These are phyloP conservation scores for Linnaemya tessellans DNA, from an alignment of 2,888 invertebrate species.

Conservation along the genomic window DNA sequence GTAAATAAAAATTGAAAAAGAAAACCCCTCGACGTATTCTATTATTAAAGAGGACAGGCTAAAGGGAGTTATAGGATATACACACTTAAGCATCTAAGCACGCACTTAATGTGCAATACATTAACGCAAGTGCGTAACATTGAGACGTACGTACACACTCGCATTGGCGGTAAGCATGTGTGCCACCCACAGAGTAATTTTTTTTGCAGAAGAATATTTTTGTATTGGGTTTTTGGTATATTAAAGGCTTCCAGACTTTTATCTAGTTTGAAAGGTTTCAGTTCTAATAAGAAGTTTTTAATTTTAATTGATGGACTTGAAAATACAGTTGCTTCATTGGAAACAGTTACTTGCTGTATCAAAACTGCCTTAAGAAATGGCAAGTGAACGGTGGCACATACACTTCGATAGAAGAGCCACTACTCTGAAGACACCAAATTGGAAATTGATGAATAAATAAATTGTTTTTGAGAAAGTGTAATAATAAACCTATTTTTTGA, in stretches of 20 bases:
- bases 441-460: no score
- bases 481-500: no score
- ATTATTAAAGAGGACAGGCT: conserved; percentile 1
- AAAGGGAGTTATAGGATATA: conserved; percentile 21
- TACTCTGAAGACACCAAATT: no score
- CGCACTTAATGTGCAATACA: conserved; percentile 48
- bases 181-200: background rate
- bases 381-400: no score
- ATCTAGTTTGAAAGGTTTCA: conserved; percentile 45
- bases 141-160: conserved; percentile 4
- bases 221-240: no score
- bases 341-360: no score
- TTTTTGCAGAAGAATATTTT: background rate
- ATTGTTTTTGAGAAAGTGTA: no score
- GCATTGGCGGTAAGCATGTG: background rate
- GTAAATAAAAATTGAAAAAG: background rate
- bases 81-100: conserved; percentile 57
- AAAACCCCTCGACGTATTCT: background rate
- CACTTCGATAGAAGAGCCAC: no score
- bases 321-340: background rate
- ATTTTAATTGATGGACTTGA: background rate
- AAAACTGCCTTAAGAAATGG: no score
- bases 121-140: conserved; percentile 51
- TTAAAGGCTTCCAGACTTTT: conserved; percentile 23
- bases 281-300: conserved; percentile 39